Evolutionary conservation across 1,140 invertebrate species (phyloP).

Genomic region (Dryas iulia): DNA sequence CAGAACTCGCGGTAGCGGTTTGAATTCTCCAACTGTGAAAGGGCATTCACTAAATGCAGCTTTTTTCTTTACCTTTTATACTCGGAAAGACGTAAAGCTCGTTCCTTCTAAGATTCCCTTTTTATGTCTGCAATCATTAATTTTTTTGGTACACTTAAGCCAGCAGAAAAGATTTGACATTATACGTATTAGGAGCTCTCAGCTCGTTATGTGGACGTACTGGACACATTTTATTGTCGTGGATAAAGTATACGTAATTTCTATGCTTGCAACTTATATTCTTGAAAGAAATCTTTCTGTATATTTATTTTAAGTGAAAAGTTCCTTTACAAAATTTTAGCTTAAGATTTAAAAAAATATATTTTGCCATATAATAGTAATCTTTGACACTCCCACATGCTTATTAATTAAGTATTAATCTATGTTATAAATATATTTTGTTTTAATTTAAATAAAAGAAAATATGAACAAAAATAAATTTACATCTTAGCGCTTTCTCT

Average conservation of each 20-base stretch:
- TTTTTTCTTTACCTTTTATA: slow-evolving; percentile 72
- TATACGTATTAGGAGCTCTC: slow-evolving; percentile 7
- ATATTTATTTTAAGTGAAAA: not conserved
- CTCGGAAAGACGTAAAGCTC: slow-evolving; percentile 66
- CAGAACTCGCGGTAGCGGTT: slow-evolving; percentile 63
- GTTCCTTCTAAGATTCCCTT: slow-evolving; percentile 66
- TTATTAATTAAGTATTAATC: too few relatives aligned
- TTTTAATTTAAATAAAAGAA: too few relatives aligned
- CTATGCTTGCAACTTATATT: not conserved
- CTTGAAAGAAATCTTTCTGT: not conserved
- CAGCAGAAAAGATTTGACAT: slow-evolving; percentile 18
- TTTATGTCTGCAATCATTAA: slow-evolving; percentile 68
- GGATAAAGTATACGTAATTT: not conserved
- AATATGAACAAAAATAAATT: too few relatives aligned
- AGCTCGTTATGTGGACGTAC: not conserved
- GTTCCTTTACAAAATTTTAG: not conserved
- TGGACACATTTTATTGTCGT: not conserved
- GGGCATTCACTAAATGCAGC: slow-evolving; percentile 75
- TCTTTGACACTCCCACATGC: too few relatives aligned
- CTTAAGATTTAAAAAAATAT: too few relatives aligned
- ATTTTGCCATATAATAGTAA: too few relatives aligned
- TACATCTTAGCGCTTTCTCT: too few relatives aligned
- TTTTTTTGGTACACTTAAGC: slow-evolving; percentile 52
- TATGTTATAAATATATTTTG: too few relatives aligned
- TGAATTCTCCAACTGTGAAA: slow-evolving; percentile 70